Evolutionary conservation across 30 jellyfish, hydroid and myxozoan genomes (phyloP), one percentile per base, ranked within the genome.

Genomic region (Aurelia aurita complex sp. Pacific): DNA sequence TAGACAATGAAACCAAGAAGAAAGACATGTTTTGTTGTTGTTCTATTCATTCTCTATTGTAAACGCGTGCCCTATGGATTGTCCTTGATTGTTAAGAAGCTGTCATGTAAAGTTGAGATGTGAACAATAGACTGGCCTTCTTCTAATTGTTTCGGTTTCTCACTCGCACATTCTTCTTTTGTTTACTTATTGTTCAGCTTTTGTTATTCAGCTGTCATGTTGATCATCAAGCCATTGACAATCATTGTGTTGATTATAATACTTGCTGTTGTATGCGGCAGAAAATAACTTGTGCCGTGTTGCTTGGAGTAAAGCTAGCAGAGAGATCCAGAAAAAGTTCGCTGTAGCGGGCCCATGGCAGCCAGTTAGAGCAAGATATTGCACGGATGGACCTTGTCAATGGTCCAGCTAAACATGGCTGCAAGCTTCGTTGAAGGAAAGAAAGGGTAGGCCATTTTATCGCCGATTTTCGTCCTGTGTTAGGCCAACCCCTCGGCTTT

Each of bases 341-440:
- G 40, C 63, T 53, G 61, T 82, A 18, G 40, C 38, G 15, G 29
- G 81, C 79, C 53, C 67, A 70, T 79, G 89, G 78, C 68, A 19
- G 65, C 15, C 63, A 12, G 51, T 13, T 38, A 18, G 36, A 4
- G 59, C 12, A 43, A 46, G 69, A 63, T 40, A 72, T 19, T 18
- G 62, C 62, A 38, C 96, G 89, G 52, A 74, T 85, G 87, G 87
- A 69, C 67, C 64, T 40, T 43, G 52, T 46, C 18, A 15, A 54
- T 46, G 32, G 16, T 54, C 46, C 13, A 59, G 55, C 53, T n/a
- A 64, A 64, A 19, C 70, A 88, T 79, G 88, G 81, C 77, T 73
- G 92, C 89, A 50, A 74, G 62, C 73, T 57, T 69, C 51, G 69
- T 80, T 54, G 97, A 89, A 80, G 90, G 92, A 85, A 89, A 74